Conservation (phyloP, 2,888 invertebrate genomes). For the Germaria angustata region DNA sequence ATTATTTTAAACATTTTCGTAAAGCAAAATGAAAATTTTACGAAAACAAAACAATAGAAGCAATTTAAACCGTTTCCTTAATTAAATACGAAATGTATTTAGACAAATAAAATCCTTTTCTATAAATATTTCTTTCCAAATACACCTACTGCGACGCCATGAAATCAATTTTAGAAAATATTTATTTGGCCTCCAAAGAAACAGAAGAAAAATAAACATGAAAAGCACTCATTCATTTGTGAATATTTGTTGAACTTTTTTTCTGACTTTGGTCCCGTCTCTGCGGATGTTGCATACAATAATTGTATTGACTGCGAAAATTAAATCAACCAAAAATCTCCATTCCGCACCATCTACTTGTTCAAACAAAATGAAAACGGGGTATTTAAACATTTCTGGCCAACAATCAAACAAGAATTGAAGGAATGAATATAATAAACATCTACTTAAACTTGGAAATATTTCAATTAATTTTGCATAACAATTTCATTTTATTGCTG, state of each 20-base stretch:
- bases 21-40: neutral
- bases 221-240: slow-evolving; percentile 43
- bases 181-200: neutral
- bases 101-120: neutral
- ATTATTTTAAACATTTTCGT: neutral
- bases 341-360: neutral
- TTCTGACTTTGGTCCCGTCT: neutral
- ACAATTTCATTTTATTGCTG: slow-evolving; percentile 37
- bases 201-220: neutral
- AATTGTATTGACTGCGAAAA: slow-evolving; percentile 54
- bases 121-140: neutral
- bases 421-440: slow-evolving; percentile 43
- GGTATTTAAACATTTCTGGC: slow-evolving; percentile 21
- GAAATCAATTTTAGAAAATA: neutral
- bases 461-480: slow-evolving; percentile 59
- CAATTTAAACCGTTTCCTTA: slow-evolving; percentile 10
- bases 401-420: slow-evolving; percentile 26
- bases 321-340: slow-evolving; percentile 20
- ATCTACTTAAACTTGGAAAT: slow-evolving; percentile 49
- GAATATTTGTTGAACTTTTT: slow-evolving; percentile 23
- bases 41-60: neutral
- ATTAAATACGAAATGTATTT: slow-evolving; percentile 25
- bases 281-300: slow-evolving; percentile 14
- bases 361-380: neutral
- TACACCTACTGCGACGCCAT: neutral